phyloP scores from a whole-genome alignment of 2,888 invertebrate genomes.

The Lochmaea crataegi region DNA sequence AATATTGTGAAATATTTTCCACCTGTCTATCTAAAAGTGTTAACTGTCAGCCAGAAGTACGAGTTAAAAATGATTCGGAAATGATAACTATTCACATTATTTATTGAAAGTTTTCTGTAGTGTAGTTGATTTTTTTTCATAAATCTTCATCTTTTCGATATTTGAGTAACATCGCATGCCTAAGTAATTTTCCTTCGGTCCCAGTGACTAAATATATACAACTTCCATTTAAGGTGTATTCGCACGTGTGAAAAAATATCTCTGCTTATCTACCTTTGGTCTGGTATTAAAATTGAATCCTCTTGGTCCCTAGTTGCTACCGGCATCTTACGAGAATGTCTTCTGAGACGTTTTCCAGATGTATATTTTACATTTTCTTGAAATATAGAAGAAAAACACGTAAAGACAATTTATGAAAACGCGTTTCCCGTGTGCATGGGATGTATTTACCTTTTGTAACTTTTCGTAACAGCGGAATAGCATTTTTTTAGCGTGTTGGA shows the following conservation, averaged over 20 bases:
- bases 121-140: too few species aligned
- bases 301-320: not conserved
- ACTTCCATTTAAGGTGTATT: not conserved
- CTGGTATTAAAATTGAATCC: conserved; percentile 1
- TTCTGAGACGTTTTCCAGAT: conserved; percentile 52
- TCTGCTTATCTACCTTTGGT: not conserved
- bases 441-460: conserved; percentile 54
- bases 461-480: not conserved
- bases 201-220: not conserved
- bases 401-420: conserved; percentile 57
- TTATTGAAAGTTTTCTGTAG: too few species aligned
- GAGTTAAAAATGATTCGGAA: too few species aligned
- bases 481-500: not conserved
- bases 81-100: too few species aligned
- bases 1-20: too few species aligned
- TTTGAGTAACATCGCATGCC: not conserved
- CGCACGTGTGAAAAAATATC: not conserved
- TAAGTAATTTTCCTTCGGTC: not conserved
- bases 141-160: not conserved
- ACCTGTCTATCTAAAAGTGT: too few species aligned
- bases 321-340: conserved; percentile 42
- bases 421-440: conserved; percentile 53
- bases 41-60: too few species aligned
- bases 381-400: conserved; percentile 53
- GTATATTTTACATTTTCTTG: conserved; percentile 54